A percentile compares a stretch with the other conserved stretches of the same genome.
Conservation (phyloP, 2,113 vertebrate species). For the Dipodomys merriami region DNA sequence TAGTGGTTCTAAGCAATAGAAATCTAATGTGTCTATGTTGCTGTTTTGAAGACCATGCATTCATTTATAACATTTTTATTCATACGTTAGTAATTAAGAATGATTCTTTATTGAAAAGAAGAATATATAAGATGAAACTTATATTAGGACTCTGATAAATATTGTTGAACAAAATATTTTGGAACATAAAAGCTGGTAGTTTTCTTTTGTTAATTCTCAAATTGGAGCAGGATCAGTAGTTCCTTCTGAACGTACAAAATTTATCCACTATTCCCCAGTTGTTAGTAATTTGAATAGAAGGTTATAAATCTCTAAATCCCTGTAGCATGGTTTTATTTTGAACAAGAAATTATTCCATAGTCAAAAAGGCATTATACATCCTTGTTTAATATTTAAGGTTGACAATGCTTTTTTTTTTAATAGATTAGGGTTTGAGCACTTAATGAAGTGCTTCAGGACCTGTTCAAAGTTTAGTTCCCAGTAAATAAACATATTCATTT, state of each 20-base stretch:
- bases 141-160: background rate
- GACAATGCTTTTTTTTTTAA: background rate
- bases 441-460: background rate
- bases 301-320: background rate
- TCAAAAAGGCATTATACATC: background rate
- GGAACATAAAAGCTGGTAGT: background rate
- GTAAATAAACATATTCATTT: background rate
- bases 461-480: background rate
- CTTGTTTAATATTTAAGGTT: background rate
- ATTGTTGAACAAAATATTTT: conserved; percentile 23
- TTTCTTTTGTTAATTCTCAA: conserved; percentile 50
- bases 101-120: conserved; percentile 33
- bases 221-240: background rate
- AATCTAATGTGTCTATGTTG: background rate
- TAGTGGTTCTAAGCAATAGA: conserved; percentile 18
- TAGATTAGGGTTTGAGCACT: background rate
- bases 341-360: background rate
- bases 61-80: conserved; percentile 6
- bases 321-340: background rate
- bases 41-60: background rate
- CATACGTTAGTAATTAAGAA: conserved; percentile 12
- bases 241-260: background rate
- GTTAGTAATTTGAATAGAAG: background rate
- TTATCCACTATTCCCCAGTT: background rate
- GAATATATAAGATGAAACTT: background rate